Conservation (phyloP, 2,113 vertebrate species). For the Scomber colias region DNA sequence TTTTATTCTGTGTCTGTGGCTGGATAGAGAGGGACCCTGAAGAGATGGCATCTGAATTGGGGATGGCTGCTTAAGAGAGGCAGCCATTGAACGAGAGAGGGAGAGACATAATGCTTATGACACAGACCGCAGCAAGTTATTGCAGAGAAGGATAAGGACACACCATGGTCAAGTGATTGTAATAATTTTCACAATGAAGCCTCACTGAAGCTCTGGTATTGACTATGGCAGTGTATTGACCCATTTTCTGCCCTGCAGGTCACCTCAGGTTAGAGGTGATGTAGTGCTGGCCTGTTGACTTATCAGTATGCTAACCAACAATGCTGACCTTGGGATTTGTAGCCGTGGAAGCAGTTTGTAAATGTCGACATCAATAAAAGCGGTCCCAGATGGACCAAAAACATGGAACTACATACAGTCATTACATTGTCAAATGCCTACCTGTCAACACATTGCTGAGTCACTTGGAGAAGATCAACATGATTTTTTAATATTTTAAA, state of each 20-base stretch:
- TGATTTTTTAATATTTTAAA: no score
- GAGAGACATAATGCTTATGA: conserved; percentile 63
- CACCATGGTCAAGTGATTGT: conserved; percentile 52
- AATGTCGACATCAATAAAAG: neutral
- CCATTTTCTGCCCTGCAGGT: conserved; percentile 11
- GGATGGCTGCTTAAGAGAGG: conserved; percentile 51
- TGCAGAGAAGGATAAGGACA: conserved; percentile 31
- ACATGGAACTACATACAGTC: neutral
- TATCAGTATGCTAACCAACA: conserved; percentile 12
- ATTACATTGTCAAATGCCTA: neutral
- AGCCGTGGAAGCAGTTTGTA: neutral
- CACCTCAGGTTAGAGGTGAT: conserved; percentile 31
- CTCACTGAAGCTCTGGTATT: conserved; percentile 28
- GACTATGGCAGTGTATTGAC: conserved; percentile 30
- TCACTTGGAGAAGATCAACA: no score
- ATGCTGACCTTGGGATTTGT: conserved; percentile 12
- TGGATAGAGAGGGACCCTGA: conserved; percentile 68
- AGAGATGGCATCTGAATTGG: conserved; percentile 76
- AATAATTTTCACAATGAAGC: conserved; percentile 36
- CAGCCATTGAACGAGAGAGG: conserved; percentile 31
- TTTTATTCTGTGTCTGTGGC: conserved; percentile 81
- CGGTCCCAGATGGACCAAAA: neutral
- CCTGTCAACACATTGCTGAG: neutral
- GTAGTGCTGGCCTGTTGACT: neutral
- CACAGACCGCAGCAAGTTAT: conserved; percentile 29